phyloP scores from a whole-genome alignment of 2,113 vertebrate genomes.

The Thamnaconus septentrionalis region DNA sequence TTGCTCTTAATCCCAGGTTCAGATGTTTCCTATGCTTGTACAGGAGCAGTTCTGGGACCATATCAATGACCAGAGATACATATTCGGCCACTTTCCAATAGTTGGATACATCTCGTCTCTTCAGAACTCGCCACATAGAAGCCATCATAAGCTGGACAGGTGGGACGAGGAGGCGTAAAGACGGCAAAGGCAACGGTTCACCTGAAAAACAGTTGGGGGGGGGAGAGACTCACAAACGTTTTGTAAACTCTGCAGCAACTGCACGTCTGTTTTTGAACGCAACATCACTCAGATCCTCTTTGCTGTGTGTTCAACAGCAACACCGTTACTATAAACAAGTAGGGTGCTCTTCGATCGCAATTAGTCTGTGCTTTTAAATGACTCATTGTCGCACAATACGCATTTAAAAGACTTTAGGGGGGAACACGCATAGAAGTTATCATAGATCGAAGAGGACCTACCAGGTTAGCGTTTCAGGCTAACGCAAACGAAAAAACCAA shows the following conservation, averaged over 20 bases:
- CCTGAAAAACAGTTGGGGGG: constrained; percentile 25
- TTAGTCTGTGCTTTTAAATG: no score
- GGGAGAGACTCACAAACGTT: no score
- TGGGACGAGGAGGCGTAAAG: constrained; percentile 62
- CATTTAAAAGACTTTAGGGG: no score
- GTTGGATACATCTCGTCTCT: constrained; percentile 45
- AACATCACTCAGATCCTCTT: background rate
- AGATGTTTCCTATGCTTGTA: constrained; percentile 74
- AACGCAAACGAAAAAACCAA: no score
- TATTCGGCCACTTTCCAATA: constrained; percentile 76
- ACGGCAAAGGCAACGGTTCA: constrained; percentile 36
- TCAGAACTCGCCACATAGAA: constrained; percentile 70
- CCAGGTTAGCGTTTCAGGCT: no score
- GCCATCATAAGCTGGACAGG: constrained; percentile 72
- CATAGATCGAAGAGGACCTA: no score
- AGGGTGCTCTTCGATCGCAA: background rate
- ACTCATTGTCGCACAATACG: no score
- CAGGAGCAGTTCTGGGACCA: constrained; percentile 74
- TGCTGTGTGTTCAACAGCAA: constrained; percentile 31
- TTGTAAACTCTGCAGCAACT: background rate
- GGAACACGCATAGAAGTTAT: no score
- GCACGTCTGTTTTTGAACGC: constrained; percentile 27
- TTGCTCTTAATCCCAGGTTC: constrained; percentile 75
- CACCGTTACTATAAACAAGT: constrained; percentile 3
- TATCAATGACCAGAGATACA: constrained; percentile 60